Conservation (phyloP, 2,888 invertebrate genomes). For the Ophraella communa region DNA sequence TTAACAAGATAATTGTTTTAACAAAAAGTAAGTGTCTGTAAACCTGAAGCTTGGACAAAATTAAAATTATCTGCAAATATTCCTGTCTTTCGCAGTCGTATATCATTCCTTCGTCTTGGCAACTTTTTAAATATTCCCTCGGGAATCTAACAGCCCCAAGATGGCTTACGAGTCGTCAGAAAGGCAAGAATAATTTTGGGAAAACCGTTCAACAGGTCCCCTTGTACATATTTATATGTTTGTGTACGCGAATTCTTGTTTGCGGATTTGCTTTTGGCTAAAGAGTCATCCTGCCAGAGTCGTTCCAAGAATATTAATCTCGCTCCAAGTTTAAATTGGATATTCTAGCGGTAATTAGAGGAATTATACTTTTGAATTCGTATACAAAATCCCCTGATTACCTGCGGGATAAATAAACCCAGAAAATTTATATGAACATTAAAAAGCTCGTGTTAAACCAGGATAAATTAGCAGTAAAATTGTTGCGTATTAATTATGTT, state of each 20-base stretch:
- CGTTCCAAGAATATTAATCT: constrained; percentile 14
- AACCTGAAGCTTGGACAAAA: too few species aligned
- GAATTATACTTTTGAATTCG: not conserved
- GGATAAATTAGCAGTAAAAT: too few species aligned
- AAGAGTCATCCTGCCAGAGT: not conserved
- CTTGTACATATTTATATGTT: constrained; percentile 20
- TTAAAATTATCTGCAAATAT: too few species aligned
- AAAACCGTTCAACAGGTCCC: constrained; percentile 18
- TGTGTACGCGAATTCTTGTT: constrained; percentile 12
- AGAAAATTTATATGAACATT: too few species aligned
- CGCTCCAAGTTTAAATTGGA: not conserved
- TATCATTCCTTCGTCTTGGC: not conserved
- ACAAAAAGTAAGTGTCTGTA: too few species aligned
- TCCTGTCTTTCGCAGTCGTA: too few species aligned
- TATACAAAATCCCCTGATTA: not conserved
- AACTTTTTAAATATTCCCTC: constrained; percentile 10
- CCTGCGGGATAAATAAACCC: too few species aligned
- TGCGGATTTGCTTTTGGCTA: constrained; percentile 2
- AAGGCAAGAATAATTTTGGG: constrained; percentile 7
- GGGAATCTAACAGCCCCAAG: constrained; percentile 5
- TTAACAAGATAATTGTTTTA: too few species aligned
- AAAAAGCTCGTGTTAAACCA: too few species aligned
- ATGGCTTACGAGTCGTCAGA: constrained; percentile 12
- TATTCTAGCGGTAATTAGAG: not conserved
- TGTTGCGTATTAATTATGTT: not conserved